Evolutionary conservation across 2,113 vertebrate species (phyloP), one percentile per base, ranked within the genome.

Genomic region (Onychorhynchus coronatus): DNA sequence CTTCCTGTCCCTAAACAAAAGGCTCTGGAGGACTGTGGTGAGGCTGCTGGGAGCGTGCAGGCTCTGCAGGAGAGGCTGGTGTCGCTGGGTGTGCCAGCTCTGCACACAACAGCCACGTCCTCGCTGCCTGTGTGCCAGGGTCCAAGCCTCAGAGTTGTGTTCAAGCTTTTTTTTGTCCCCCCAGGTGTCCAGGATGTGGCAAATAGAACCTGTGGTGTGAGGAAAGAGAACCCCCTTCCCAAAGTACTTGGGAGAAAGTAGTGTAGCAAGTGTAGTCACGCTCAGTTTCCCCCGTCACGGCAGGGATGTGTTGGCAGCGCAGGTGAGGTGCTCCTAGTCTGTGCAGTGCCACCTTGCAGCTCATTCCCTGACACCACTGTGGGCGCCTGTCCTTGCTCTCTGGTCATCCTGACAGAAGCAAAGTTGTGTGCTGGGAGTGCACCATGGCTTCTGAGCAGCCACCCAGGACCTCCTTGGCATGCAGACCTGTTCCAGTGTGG

Each of bases 371-470:
- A 0, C 17, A 6, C 5, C 25, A 0, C 7, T 8, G 30, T 30
- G 65, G 67, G 31, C 1, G 0, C 0, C 4, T 15, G 76, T 39
- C 68, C 77, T 27, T 7, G 49, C 74, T 39, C 31, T 25, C 83
- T 44, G n/a, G 44, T 31, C 4, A 0, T 12, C 39, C 41, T 33
- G 61, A 71, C 72, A 81, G 35, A 16, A 50, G 39, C 2, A 19
- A 7, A 1, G 11, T 0, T 15, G 44, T n/a, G 6, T 44, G 56
- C 52, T 0, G 0, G 3, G 39, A 53, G 61, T 2, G 35, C 23
- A 7, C 6, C 46, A 2, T 8, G 47, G 84, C 73, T 28, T 0
- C 66, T 13, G 44, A 47, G 1, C 9, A 5, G 49, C 19, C 35
- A 18, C 59, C 41, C 33, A 6, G 67, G 20, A 21, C 30, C 72